Evolutionary conservation across 2,797 vertebrate genomes (phyloP).

Genomic region (Labeo calbasu): DNA sequence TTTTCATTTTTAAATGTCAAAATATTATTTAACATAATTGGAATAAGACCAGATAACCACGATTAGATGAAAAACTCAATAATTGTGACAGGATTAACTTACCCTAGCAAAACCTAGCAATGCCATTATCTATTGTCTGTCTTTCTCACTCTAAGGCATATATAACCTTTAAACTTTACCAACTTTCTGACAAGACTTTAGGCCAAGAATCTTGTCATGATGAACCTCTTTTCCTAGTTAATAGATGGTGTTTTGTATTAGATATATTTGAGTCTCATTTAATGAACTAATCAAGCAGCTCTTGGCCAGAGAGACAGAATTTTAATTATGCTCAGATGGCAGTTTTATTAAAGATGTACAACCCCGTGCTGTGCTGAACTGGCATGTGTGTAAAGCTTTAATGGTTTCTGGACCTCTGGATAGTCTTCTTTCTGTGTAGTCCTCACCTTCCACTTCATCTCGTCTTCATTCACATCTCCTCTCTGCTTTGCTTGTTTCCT

Average conservation of each 20-base stretch:
- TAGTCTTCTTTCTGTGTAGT: not conserved
- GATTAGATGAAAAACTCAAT: not conserved
- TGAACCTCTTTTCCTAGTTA: not conserved
- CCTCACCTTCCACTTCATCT: not conserved
- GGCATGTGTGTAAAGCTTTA: not conserved
- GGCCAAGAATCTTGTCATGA: not conserved
- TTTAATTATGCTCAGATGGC: not conserved
- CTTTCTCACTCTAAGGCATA: not conserved
- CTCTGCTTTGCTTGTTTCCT: not conserved
- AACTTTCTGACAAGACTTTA: too few relatives aligned
- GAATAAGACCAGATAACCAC: not conserved
- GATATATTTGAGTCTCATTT: not conserved
- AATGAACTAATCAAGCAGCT: conserved; percentile 20
- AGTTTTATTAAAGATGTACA: conserved; percentile 12
- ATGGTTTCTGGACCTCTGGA: not conserved
- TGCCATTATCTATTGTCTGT: not conserved
- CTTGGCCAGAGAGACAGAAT: not conserved
- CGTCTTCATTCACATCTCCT: not conserved
- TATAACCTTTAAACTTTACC: not conserved
- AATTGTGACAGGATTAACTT: not conserved
- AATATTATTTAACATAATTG: not conserved
- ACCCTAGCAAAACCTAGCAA: not conserved
- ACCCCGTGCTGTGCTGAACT: not conserved
- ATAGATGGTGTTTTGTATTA: conserved; percentile 8
- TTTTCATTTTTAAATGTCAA: not conserved